Evolutionary conservation across 1,140 invertebrate species (phyloP), one percentile per base, ranked within the genome.

Genomic region (Heliconius himera): DNA sequence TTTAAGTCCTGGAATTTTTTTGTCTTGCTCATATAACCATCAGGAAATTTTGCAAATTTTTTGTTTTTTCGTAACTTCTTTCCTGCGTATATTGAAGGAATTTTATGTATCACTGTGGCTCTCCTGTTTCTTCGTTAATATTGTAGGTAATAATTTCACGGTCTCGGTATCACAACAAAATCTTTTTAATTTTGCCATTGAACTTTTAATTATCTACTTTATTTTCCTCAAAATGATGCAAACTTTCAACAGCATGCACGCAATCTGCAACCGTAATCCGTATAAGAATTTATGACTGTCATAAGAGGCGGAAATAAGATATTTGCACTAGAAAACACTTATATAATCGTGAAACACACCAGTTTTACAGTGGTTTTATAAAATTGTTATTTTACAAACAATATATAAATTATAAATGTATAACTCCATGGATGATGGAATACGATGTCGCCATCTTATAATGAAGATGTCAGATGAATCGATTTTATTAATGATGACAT

Each of bases 121-220:
- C 91, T 13, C 91, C 92, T 3, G 92, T 94, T 88, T 93, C 91
- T 13, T 90, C 85, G 71, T 93, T 91, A 8, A 92, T 85, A 51
- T 81, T 56, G 77, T 89, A 92, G 16, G 87, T 88, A 5, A 90
- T 79, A 26, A 90, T 85, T 86, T 93, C 91, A 11, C 91, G 16
- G 91, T 91, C 77, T 94, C 90, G 54, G 90, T 88, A 78, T 93
- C 90, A 80, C 84, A 90, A 73, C 82, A 88, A 78, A 89, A 88
- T 70, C 81, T 72, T 46, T 80, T 82, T 66, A 81, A 46, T 49
- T 54, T 81, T 9, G 83, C 80, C 88, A 90, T 90, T 74, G 70
- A 11, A 66, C 22, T 66, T 66, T 66, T 66, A 29, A 66, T 29
- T 66, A 26, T 66, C 26, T 26, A 66, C 9, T 29, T 29, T 66